These are phyloP conservation scores for Bicyclus anynana DNA, from an alignment of 1,140 invertebrate species.

Conservation along the genomic window DNA sequence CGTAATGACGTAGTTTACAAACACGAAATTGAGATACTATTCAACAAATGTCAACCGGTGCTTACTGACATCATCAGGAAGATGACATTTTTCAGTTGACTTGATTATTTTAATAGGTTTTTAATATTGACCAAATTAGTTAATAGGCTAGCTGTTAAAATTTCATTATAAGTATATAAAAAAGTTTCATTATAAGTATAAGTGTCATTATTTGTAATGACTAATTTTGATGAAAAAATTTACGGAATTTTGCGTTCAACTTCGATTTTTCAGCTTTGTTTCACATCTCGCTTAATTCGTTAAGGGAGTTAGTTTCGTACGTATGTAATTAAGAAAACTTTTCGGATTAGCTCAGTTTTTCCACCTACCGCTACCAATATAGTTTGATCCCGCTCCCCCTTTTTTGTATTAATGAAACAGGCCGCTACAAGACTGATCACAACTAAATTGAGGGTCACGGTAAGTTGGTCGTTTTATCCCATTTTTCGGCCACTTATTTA, in stretches of 20 bases:
- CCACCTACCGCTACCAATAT: slow-evolving; percentile 41
- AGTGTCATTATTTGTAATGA: too few species aligned
- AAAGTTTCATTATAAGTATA: too few species aligned
- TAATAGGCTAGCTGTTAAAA: too few species aligned
- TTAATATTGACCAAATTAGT: too few species aligned
- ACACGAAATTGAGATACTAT: too few species aligned
- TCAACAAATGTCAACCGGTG: too few species aligned
- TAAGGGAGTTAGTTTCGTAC: slow-evolving; percentile 62
- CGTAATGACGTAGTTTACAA: too few species aligned
- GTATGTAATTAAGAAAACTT: slow-evolving; percentile 71
- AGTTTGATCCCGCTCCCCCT: slow-evolving; percentile 30
- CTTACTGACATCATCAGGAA: too few species aligned
- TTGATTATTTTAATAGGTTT: too few species aligned
- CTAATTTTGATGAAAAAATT: background rate
- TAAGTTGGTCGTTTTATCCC: slow-evolving; percentile 36
- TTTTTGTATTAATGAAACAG: slow-evolving; percentile 22
- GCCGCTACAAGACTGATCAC: slow-evolving; percentile 19
- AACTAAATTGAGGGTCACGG: slow-evolving; percentile 35
- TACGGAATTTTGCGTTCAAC: background rate
- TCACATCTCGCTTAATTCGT: slow-evolving; percentile 53
- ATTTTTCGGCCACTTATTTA: slow-evolving; percentile 72
- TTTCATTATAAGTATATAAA: too few species aligned
- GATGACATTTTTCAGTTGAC: too few species aligned
- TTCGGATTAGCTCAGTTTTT: slow-evolving; percentile 70
- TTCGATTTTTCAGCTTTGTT: slow-evolving; percentile 30